Base-by-base conservation (phyloP, 2,888 invertebrate species). In the Chrysolina oricalcia region DNA sequence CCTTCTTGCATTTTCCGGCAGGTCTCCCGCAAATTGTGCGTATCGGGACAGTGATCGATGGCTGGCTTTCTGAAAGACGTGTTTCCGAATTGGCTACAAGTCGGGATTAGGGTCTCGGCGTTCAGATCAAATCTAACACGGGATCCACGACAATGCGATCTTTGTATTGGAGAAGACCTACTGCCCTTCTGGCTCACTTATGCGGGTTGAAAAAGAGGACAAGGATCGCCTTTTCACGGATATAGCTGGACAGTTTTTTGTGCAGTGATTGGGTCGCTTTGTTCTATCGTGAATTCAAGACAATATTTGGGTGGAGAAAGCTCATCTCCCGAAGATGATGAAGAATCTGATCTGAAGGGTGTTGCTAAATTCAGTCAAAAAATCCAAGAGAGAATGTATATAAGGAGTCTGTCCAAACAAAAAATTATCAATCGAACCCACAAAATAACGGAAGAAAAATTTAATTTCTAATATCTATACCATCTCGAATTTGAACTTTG, bases 41-140 rank as follows among this genome's bases (percentile, higher is more conserved):
- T 76, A 72, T 70, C 81, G 80, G 80, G 80, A 79, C 81, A 76
- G 81, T 86, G 87, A 86, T 87, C 85, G 85, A 86, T 86, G 84
- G 82, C 80, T 80, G 82, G 85, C 82, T 84, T 86, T 85, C 81
- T 82, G 59, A 83, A 82, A 84, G 83, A 85, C 85, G 82, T 86
- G 86, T 86, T 85, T 82, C 84, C 83, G 83, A 85, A 87, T 87
- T 85, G 85, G 83, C 84, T 84, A 86, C 85, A 85, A 80, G 84
- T 70, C 83, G 76, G 81, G 83, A 85, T 84, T 84, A 84, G 83
- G 78, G 80, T 83, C 81, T 76, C 76, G n/a, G 15, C 59, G 81
- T 78, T 81, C 80, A 78, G 83, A 84, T 84, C 79, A 77, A 75
- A 82, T 81, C 81, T 79, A 77, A 64, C 72, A 76, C 78, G 75